A percentile compares a stretch with the other conserved stretches of the same genome.
phyloP scores from a whole-genome alignment of 2,888 invertebrate species.

The Alsophila aescularia region DNA sequence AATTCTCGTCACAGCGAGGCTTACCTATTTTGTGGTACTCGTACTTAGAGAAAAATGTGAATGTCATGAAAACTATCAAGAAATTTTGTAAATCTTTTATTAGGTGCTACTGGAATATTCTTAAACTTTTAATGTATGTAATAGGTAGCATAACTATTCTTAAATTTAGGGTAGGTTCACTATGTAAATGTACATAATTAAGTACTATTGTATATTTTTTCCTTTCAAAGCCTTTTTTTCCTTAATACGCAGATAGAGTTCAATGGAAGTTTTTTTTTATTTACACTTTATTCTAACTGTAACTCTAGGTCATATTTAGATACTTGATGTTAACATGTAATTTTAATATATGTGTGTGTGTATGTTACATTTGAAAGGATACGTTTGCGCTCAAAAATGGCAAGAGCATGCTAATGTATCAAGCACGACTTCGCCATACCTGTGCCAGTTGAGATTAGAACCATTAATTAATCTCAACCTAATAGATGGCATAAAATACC shows the following conservation, averaged over 20 bases:
- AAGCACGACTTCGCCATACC: slow-evolving; percentile 54
- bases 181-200: no score
- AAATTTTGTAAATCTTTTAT: no score
- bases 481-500: background rate
- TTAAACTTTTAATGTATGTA: no score
- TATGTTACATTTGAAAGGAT: slow-evolving; percentile 23
- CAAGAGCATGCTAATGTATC: slow-evolving; percentile 48
- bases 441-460: slow-evolving; percentile 39
- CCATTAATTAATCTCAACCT: slow-evolving; percentile 14
- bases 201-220: no score
- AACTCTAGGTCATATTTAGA: background rate
- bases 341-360: background rate
- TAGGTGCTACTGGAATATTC: no score
- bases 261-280: background rate
- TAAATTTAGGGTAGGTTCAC: no score
- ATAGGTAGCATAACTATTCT: no score
- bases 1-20: slow-evolving; percentile 6
- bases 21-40: slow-evolving; percentile 3
- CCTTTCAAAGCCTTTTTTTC: no score
- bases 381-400: slow-evolving; percentile 25
- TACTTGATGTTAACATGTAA: background rate
- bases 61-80: no score
- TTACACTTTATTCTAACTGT: background rate
- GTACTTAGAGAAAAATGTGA: background rate
- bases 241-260: background rate